Conservation (phyloP, 2,888 invertebrate species). For the Yponomeuta sedellus region DNA sequence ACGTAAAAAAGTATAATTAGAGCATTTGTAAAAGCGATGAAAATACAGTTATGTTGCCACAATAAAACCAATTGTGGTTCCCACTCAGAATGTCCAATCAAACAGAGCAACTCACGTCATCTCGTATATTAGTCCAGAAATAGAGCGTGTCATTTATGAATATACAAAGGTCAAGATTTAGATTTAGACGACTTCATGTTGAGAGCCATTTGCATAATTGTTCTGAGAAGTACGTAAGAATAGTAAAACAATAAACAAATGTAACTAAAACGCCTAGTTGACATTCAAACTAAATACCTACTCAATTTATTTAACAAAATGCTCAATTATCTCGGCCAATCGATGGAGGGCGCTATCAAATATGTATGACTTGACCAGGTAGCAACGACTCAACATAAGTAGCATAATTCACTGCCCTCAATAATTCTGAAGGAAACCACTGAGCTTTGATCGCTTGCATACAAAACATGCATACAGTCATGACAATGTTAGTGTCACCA, state of each 20-base stretch:
- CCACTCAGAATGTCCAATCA: background rate
- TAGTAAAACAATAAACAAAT: background rate
- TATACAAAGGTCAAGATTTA: background rate
- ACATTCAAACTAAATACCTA: background rate
- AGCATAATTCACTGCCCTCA: slow-evolving; percentile 7
- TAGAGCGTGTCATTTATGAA: background rate
- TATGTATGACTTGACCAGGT: background rate
- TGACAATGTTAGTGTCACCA: background rate
- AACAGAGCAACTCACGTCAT: background rate
- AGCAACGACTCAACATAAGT: background rate
- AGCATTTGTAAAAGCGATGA: too few species aligned
- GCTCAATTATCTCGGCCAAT: background rate
- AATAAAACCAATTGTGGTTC: background rate
- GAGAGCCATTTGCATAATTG: background rate
- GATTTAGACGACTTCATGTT: background rate
- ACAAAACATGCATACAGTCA: too few species aligned
- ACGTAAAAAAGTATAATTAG: too few species aligned
- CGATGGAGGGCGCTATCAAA: background rate
- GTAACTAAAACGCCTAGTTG: background rate
- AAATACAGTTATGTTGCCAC: background rate
- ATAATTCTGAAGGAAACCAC: background rate
- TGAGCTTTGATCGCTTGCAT: background rate
- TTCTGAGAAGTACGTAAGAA: background rate
- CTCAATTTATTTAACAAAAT: background rate
- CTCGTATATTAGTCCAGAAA: background rate